phyloP scores from a whole-genome alignment of 1,140 invertebrate species.

The Drosophila cardini region DNA sequence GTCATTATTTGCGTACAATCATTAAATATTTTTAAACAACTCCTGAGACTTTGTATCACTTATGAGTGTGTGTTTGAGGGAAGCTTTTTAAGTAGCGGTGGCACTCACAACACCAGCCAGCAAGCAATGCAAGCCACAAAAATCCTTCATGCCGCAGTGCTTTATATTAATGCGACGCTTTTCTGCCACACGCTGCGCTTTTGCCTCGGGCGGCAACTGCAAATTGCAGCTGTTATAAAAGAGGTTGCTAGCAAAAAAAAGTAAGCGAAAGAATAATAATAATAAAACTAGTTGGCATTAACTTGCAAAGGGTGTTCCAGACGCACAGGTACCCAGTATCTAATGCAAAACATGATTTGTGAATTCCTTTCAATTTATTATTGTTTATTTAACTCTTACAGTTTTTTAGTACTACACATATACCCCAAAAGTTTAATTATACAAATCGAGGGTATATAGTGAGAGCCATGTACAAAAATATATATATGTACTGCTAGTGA shows the following conservation, averaged over 20 bases:
- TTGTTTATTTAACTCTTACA: too few relatives aligned
- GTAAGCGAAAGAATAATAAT: slow-evolving; percentile 52
- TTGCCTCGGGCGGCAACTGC: slow-evolving; percentile 64
- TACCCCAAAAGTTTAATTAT: neutral
- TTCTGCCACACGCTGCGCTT: slow-evolving; percentile 47
- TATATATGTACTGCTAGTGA: slow-evolving; percentile 77
- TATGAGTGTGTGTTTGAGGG: slow-evolving; percentile 8
- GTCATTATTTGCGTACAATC: slow-evolving; percentile 17
- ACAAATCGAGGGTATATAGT: slow-evolving; percentile 26
- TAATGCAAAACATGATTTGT: neutral
- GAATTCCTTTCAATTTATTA: too few relatives aligned
- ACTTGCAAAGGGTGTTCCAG: neutral
- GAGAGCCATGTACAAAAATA: slow-evolving; percentile 52
- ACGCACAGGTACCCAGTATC: neutral
- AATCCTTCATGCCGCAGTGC: slow-evolving; percentile 79
- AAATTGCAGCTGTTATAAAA: slow-evolving; percentile 78
- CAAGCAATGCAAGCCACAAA: slow-evolving; percentile 47
- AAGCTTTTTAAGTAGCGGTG: slow-evolving; percentile 38
- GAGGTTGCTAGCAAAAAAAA: slow-evolving; percentile 17
- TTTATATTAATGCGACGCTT: slow-evolving; percentile 68
- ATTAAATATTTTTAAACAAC: slow-evolving; percentile 38
- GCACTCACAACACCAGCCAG: slow-evolving; percentile 28
- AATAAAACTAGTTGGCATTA: slow-evolving; percentile 28
- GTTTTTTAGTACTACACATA: neutral
- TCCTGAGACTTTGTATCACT: slow-evolving; percentile 12